phyloP scores from a whole-genome alignment of 2,888 invertebrate species.

The Watsonalla binaria region DNA sequence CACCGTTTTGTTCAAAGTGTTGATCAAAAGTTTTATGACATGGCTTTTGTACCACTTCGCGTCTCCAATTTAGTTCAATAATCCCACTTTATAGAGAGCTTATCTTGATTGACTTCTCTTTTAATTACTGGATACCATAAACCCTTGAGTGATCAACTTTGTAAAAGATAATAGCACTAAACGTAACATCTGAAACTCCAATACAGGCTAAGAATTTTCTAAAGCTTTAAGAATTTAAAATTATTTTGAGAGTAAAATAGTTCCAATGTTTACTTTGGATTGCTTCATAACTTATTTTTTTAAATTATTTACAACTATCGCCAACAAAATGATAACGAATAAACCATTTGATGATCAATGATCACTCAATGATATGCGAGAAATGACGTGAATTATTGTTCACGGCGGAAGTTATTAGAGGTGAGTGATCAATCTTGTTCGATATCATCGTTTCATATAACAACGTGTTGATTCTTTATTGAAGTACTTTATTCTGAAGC shows the following conservation, averaged over 20 bases:
- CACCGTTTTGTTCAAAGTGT: slow-evolving; percentile 3
- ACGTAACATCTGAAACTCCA: too few relatives aligned
- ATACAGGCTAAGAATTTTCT: too few relatives aligned
- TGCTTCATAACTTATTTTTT: too few relatives aligned
- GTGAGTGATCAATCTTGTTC: slow-evolving; percentile 32
- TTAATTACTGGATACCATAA: not conserved
- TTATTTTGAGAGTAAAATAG: too few relatives aligned
- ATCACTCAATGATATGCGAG: slow-evolving; percentile 28
- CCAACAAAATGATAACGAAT: slow-evolving; percentile 24
- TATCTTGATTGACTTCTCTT: not conserved
- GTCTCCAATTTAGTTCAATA: not conserved
- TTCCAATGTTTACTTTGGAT: too few relatives aligned
- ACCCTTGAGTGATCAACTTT: too few relatives aligned
- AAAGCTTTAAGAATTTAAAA: too few relatives aligned
- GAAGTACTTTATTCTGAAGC: not conserved
- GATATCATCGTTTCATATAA: slow-evolving; percentile 17
- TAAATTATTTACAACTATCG: not conserved
- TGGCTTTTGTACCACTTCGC: slow-evolving; percentile 3
- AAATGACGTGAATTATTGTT: slow-evolving; percentile 24
- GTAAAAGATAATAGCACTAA: too few relatives aligned
- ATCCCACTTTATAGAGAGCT: not conserved
- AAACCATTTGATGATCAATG: slow-evolving; percentile 32
- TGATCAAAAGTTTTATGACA: slow-evolving; percentile 8
- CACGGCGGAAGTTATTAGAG: slow-evolving; percentile 28
- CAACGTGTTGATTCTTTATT: slow-evolving; percentile 21